Base-by-base conservation (phyloP, 2,888 invertebrate genomes). In the Zele albiditarsus region DNA sequence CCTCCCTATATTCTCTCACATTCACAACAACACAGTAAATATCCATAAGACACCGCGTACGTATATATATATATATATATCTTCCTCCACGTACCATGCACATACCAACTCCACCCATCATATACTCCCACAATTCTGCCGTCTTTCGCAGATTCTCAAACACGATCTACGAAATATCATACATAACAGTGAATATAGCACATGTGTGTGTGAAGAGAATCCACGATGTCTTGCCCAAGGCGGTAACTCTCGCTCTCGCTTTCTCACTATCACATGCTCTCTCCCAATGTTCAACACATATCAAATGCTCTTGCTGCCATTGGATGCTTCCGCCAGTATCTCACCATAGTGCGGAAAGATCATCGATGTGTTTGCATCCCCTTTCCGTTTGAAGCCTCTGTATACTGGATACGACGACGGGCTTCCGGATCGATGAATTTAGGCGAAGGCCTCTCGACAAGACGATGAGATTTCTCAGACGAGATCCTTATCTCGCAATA, bases 131-230 rank as follows among this genome's bases (percentile, higher is more conserved):
- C 73, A 66, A 72, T 69, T 73, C 73, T 62, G 57, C 67, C 76
- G 75, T 76, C 78, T 78, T 76, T 70, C 74, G 74, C 74, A 75
- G 77, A 81, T 80, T 80, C 83, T 81, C 78, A 76, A 69, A 79
- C 82, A 86, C 83, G 87, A 85, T 85, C 82, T 80, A 78, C 80
- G 80, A 81, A 83, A 84, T 84, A 84, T 85, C 82, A 78, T 80
- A 82, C 20, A 53, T 20, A 53, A 53, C 80, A 82, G 78, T 79
- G 80, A 80, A 80, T 80, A 79, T 79, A 77, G 75, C 76, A 73
- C 72, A 66, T 49, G 58, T 65, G 28, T 72, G 20, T 20, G 46
- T n/a, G n/a, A 10, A 53, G 20, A 53, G 53, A 53, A 53, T 53
- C 20, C 53, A 53, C 23, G n/a, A 8, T 20, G 20, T 20, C n/a